Evolutionary conservation across 2,888 invertebrate genomes (phyloP), one percentile per base, ranked within the genome.

Genomic region (Chaitophorus viminalis): DNA sequence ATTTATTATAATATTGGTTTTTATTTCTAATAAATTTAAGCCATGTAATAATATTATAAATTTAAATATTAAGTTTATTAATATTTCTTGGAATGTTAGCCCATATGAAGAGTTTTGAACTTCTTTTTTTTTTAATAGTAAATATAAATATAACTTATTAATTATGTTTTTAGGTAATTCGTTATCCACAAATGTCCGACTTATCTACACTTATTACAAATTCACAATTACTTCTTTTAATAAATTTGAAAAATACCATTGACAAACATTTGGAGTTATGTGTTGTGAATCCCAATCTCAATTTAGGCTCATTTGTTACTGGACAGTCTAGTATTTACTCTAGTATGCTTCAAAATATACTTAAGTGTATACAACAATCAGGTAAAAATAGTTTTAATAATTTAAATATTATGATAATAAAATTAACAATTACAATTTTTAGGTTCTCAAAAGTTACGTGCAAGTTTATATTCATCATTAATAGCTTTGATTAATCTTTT

Each of bases 111-210:
- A 60, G 25, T 60, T 46, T 46, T 46, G 46, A 46, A 60, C 25
- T 8, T 60, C 3, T 60, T 21, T 60, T 60, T 3, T 25, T 60
- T 60, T 14, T 14, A 11, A 46, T 46, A 46, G 46, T 14, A 46
- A 46, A 46, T 46, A 46, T 1, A 46, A 60, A 25, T 65, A 65
- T 29, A 29, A 29, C 29, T 3, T 68, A 29, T 39, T 29, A 72
- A 70, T 86, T 54, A 70, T 74, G 29, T 31, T 79, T 86, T 60
- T 74, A 87, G 87, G 87, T 87, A 17, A 87, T 87, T 31, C 81
- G 87, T 65, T 87, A 81, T 87, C 87, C 87, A 39, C 87, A 87
- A 74, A 87, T 87, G 74, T 87, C 87, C 75, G 87, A 87, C 46
- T 74, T 87, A 75, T 87, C 87, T 33, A 87, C 87, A 46, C 72